Evolutionary conservation across 2,113 vertebrate species (phyloP).

Genomic region (Holacanthus passer): DNA sequence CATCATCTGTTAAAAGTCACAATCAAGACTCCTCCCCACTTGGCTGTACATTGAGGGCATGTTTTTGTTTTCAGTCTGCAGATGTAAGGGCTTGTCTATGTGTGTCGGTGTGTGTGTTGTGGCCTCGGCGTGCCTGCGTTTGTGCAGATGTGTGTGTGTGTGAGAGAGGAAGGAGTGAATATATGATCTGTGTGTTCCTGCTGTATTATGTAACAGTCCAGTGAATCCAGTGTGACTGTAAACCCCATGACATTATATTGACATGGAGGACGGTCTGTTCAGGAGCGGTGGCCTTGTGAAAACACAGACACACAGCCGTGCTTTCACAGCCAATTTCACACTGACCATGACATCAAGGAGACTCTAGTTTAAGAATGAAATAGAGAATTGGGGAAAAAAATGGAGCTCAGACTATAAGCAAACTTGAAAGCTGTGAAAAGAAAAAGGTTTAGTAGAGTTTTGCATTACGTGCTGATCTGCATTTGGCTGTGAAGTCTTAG

Average conservation of each 20-base stretch:
- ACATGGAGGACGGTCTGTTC: constrained; percentile 50
- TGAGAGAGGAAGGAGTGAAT: constrained; percentile 4
- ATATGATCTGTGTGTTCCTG: constrained; percentile 6
- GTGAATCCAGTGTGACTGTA: constrained; percentile 37
- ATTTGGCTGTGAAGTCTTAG: neutral
- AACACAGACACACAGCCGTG: neutral
- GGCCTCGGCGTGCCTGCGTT: neutral
- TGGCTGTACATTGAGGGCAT: constrained; percentile 44
- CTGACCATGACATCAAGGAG: neutral
- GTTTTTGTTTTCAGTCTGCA: constrained; percentile 70
- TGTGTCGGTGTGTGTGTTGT: constrained; percentile 8
- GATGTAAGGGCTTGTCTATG: constrained; percentile 39
- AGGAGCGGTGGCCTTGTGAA: neutral
- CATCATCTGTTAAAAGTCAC: constrained; percentile 69
- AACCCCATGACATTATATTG: constrained; percentile 61
- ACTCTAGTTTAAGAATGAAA: neutral
- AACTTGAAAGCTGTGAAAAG: neutral
- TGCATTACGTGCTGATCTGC: too few species aligned
- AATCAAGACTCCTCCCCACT: constrained; percentile 63
- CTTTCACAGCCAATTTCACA: constrained; percentile 28
- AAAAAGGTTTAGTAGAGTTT: too few species aligned
- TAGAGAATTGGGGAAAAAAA: neutral
- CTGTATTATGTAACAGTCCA: constrained; percentile 62
- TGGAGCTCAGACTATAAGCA: neutral
- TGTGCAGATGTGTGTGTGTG: neutral